Conservation (phyloP, 2,113 vertebrate species). For the Balaeniceps rex region DNA sequence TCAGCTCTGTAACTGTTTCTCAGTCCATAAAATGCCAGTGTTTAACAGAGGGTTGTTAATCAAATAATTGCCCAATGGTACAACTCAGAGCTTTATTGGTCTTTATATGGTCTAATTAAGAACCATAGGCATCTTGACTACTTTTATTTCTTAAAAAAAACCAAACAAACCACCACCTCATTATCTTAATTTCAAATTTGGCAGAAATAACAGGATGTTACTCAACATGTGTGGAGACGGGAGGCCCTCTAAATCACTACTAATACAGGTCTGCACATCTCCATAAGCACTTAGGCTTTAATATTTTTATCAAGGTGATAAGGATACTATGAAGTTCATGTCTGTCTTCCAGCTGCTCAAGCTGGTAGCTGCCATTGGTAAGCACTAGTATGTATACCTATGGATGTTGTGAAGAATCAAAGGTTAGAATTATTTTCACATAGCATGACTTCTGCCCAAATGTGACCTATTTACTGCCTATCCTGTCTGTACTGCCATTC, state of each 20-base stretch:
- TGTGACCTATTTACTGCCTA: background rate
- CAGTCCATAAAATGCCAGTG: background rate
- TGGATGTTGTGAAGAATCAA: background rate
- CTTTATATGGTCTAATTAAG: background rate
- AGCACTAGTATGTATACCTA: background rate
- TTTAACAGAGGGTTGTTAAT: background rate
- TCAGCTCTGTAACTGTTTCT: background rate
- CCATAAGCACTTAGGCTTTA: background rate
- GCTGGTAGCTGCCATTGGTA: background rate
- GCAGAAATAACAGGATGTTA: background rate
- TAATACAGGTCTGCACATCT: background rate
- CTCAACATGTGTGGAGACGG: fast-evolving
- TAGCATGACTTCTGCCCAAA: too few relatives aligned
- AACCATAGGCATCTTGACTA: background rate
- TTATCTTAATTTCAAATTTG: background rate
- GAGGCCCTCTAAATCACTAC: background rate
- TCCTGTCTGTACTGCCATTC: background rate
- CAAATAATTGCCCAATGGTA: background rate
- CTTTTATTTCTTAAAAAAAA: background rate
- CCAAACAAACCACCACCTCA: background rate
- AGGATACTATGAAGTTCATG: background rate
- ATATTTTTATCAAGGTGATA: background rate
- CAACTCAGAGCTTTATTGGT: background rate
- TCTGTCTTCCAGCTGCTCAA: background rate
- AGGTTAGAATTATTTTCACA: background rate